Base-by-base conservation (phyloP, 2,797 vertebrate genomes). In the Trichosurus vulpecula region DNA sequence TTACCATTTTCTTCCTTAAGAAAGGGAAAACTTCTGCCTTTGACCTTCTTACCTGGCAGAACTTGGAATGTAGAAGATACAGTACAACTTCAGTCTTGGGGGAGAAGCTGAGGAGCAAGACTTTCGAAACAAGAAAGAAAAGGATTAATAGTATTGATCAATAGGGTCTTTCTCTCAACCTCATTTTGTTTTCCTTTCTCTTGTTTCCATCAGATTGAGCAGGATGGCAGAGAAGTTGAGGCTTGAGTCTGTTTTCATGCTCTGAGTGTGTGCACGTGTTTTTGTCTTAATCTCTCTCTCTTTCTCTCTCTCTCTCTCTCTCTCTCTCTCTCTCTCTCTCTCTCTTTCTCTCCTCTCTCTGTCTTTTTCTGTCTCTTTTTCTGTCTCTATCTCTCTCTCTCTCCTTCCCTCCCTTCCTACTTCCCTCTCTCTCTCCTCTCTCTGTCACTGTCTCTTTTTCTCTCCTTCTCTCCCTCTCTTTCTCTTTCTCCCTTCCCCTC, bases 231-330 rank as follows among this genome's bases (percentile, higher is more conserved):
- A n/a, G 61, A 35, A 61, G 11, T 74, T 74, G 35, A 31, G 27
- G 10, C 0, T 58, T 58, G 57, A 12, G n/a, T n/a, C 35, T 74
- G 61, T 74, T 74, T 74, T n/a, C 61, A 41, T 74, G 6, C 16
- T 41, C 0, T 8, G 16, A 74, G 13, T 11, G 8, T 66, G 61
- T 74, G 58, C 61, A 3, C 61, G 6, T 22, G 6, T 74, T 35
- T n/a, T 6, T 16, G 4, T 16, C 1, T 41, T 14, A 35, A 35
- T 35, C 4, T n/a, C 31, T n/a, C 31, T 35, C 35, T 16, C 0
- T 13, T 11, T 3, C 57, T 31, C 2, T 57, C 29, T 30, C 27
- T 29, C 6, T 57, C 56, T 57, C 27, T 56, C 0, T 56, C 4
- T 56, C n/a, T n/a, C n/a, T n/a, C n/a, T n/a, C n/a, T n/a, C n/a